A percentile compares a stretch with the other conserved stretches of the same genome.
Evolutionary conservation across 2,888 invertebrate species (phyloP).

Genomic region (Disparrhopalites patrizii): DNA sequence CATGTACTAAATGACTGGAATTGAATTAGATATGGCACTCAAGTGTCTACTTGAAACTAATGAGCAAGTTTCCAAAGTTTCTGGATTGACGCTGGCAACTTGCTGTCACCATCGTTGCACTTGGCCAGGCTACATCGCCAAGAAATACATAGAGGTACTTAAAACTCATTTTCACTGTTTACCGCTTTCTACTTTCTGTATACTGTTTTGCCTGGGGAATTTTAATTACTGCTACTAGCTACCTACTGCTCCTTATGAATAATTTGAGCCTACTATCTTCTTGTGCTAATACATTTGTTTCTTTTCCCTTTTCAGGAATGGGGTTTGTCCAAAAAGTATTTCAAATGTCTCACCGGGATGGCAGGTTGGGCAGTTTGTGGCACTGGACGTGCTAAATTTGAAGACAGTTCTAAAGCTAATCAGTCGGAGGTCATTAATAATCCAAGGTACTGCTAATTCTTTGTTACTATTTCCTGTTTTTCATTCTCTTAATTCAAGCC

Average conservation of each 20-base stretch:
- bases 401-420: background rate
- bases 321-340: slow-evolving; percentile 61
- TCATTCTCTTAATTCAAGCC: no score
- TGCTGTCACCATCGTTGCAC: slow-evolving; percentile 88
- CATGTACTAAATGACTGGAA: slow-evolving; percentile 10
- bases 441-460: background rate
- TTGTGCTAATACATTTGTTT: slow-evolving; percentile 14
- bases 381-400: slow-evolving; percentile 23
- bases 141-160: slow-evolving; percentile 57
- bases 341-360: slow-evolving; percentile 71
- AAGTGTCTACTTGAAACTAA: slow-evolving; percentile 60
- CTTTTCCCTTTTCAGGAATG: slow-evolving; percentile 54
- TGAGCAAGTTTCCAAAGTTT: slow-evolving; percentile 50
- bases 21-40: slow-evolving; percentile 64
- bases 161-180: no score
- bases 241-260: no score
- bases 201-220: background rate
- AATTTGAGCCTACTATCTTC: no score
- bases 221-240: no score
- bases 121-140: slow-evolving; percentile 67
- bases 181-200: slow-evolving; percentile 6
- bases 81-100: slow-evolving; percentile 70
- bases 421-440: slow-evolving; percentile 10
- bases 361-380: slow-evolving; percentile 90
- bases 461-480: no score